phyloP scores from a whole-genome alignment of 1,140 invertebrate species.

The Saxidomus purpurata region DNA sequence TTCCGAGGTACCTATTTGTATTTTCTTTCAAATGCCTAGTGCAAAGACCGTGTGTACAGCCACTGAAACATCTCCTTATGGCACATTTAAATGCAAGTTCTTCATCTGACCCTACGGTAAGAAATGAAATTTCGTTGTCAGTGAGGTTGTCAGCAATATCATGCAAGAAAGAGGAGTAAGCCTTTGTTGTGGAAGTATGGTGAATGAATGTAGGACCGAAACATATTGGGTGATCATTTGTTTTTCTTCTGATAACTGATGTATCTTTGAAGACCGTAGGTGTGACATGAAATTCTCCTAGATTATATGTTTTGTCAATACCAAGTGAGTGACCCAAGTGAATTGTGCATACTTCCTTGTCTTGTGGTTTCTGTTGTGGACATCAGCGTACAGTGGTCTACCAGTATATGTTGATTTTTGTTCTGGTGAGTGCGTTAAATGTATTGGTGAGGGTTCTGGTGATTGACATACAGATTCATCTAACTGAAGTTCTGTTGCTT shows the following conservation, averaged over 20 bases:
- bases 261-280: constrained; percentile 38
- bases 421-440: too few species aligned
- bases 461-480: too few species aligned
- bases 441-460: too few species aligned
- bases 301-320: constrained; percentile 45
- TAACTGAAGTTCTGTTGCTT: too few species aligned
- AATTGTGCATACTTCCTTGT: too few species aligned
- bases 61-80: constrained; percentile 1
- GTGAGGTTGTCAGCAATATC: constrained; percentile 23
- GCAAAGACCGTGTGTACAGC: neutral
- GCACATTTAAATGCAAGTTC: neutral
- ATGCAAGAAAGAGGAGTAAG: constrained; percentile 31
- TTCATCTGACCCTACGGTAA: constrained; percentile 20
- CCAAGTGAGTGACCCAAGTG: too few species aligned
- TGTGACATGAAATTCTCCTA: constrained; percentile 26
- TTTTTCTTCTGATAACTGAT: neutral
- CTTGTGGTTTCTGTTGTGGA: too few species aligned
- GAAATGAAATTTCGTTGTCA: neutral
- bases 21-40: constrained; percentile 47
- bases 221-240: constrained; percentile 10
- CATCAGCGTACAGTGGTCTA: too few species aligned
- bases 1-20: neutral
- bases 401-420: too few species aligned
- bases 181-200: constrained; percentile 5
- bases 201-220: constrained; percentile 57